A percentile compares a stretch with the other conserved stretches of the same genome.
phyloP scores from a whole-genome alignment of 2,113 vertebrate genomes.

The Kryptolebias marmoratus region DNA sequence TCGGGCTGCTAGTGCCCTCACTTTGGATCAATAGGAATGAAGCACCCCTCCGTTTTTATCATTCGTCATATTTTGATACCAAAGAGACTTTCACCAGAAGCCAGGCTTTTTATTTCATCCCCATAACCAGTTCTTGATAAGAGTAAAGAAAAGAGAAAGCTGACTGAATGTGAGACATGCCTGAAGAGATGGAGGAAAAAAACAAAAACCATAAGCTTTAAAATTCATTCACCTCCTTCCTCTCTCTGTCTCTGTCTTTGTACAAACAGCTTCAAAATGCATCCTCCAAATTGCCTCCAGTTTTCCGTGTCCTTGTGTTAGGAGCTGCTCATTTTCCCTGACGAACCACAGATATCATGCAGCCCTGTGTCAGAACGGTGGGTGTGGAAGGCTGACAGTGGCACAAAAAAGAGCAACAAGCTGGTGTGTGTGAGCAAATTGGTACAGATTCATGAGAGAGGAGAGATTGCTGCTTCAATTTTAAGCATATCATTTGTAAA shows the following conservation, averaged over 20 bases:
- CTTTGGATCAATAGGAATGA: slow-evolving; percentile 16
- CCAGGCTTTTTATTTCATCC: slow-evolving; percentile 46
- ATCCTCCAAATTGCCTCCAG: slow-evolving; percentile 19
- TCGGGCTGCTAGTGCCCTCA: slow-evolving; percentile 20
- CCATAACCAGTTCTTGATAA: slow-evolving; percentile 38
- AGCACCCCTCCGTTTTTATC: slow-evolving; percentile 41
- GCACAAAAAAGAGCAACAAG: slow-evolving; percentile 23
- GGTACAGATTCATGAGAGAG: neutral
- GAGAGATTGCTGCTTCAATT: slow-evolving; percentile 1
- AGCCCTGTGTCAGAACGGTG: slow-evolving; percentile 24
- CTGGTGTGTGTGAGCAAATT: slow-evolving; percentile 20
- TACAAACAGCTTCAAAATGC: slow-evolving; percentile 30
- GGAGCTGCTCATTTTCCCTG: slow-evolving; percentile 40
- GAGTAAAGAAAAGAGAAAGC: slow-evolving; percentile 25
- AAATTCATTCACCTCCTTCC: slow-evolving; percentile 10
- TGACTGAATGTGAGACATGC: slow-evolving; percentile 35
- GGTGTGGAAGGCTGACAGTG: slow-evolving; percentile 8
- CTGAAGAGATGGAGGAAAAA: slow-evolving; percentile 4
- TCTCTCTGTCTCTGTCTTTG: neutral
- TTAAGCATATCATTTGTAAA: neutral
- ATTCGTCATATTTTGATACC: slow-evolving; percentile 13
- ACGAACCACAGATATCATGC: slow-evolving; percentile 24
- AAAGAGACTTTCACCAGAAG: slow-evolving; percentile 21
- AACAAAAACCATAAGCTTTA: slow-evolving; percentile 23
- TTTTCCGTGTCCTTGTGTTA: slow-evolving; percentile 41